phyloP scores from a whole-genome alignment of 1,140 invertebrate species.

The Pinna nobilis region DNA sequence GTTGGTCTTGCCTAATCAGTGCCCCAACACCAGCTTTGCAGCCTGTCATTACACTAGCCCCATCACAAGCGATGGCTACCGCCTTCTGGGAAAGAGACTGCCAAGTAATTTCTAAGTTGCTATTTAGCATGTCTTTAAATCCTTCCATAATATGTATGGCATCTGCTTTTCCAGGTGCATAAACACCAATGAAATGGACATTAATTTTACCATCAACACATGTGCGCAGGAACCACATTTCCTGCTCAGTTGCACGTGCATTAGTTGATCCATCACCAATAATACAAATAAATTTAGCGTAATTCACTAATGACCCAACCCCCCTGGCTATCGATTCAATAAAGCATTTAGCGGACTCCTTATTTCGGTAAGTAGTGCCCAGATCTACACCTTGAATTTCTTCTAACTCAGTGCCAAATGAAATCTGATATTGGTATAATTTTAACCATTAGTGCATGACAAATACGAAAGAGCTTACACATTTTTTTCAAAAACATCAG shows the following conservation, averaged over 20 bases:
- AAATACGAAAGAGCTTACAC: conserved; percentile 20
- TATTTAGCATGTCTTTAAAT: neutral
- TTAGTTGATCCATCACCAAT: conserved; percentile 27
- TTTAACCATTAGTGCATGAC: conserved; percentile 8
- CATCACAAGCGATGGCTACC: conserved; percentile 20
- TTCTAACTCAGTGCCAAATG: conserved; percentile 24
- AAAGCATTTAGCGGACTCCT: conserved; percentile 17
- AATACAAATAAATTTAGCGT: conserved; percentile 13
- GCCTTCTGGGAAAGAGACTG: conserved; percentile 1
- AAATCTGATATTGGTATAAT: conserved; percentile 18
- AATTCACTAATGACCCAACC: neutral
- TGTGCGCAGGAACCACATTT: conserved; percentile 24
- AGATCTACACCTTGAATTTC: conserved; percentile 16
- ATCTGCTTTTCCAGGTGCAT: conserved; percentile 11
- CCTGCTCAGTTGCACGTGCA: neutral
- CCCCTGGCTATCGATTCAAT: conserved; percentile 1
- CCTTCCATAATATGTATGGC: conserved; percentile 17
- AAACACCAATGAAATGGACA: conserved; percentile 7
- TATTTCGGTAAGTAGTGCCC: conserved; percentile 11
- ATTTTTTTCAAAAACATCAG: conserved; percentile 8
- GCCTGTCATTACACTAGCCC: conserved; percentile 28
- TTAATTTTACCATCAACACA: neutral
- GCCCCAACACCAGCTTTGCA: conserved; percentile 7
- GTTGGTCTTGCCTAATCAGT: conserved; percentile 14
- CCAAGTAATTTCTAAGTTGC: conserved; percentile 11